Percentiles rank a stretch among this genome's conserved stretches.
Evolutionary conservation across 2,113 vertebrate genomes (phyloP).

Genomic region (Excalfactoria chinensis): DNA sequence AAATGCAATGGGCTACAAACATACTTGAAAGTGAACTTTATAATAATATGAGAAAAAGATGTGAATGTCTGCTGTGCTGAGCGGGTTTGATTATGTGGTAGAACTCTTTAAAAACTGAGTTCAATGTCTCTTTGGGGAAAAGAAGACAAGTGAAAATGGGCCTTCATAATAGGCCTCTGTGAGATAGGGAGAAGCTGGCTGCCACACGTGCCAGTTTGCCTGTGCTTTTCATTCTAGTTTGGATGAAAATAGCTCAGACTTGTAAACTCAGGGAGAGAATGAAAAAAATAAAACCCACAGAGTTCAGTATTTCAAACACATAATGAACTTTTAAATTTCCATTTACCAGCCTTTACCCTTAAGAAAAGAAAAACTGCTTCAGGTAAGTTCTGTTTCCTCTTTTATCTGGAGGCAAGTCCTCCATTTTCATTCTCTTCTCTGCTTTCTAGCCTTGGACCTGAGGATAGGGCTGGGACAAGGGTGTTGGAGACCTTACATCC

Average conservation of each 20-base stretch:
- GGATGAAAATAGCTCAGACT: constrained; percentile 7
- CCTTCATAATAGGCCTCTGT: constrained; percentile 17
- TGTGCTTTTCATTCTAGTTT: constrained; percentile 17
- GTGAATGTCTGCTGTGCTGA: constrained; percentile 10
- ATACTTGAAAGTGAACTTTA: constrained; percentile 45
- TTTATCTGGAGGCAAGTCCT: not conserved
- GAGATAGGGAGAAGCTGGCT: not conserved
- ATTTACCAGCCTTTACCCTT: not conserved
- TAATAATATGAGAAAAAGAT: constrained; percentile 26
- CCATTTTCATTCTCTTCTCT: not conserved
- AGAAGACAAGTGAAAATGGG: not conserved
- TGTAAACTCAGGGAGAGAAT: constrained; percentile 11
- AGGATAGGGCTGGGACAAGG: not conserved
- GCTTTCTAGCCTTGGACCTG: not conserved
- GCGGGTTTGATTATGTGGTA: not conserved
- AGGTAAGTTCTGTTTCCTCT: not conserved
- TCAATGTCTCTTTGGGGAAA: constrained; percentile 27
- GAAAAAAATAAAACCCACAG: not conserved
- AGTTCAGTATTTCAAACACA: constrained; percentile 22
- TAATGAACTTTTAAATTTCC: not conserved
- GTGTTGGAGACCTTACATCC: not conserved
- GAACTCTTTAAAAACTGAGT: constrained; percentile 22
- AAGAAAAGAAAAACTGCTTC: constrained; percentile 8
- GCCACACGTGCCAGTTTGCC: not conserved
- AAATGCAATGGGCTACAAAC: constrained; percentile 19